Evolutionary conservation across 37 sponge, comb jelly and placozoan species (phyloP).

Genomic region (Tethya wilhelma): DNA sequence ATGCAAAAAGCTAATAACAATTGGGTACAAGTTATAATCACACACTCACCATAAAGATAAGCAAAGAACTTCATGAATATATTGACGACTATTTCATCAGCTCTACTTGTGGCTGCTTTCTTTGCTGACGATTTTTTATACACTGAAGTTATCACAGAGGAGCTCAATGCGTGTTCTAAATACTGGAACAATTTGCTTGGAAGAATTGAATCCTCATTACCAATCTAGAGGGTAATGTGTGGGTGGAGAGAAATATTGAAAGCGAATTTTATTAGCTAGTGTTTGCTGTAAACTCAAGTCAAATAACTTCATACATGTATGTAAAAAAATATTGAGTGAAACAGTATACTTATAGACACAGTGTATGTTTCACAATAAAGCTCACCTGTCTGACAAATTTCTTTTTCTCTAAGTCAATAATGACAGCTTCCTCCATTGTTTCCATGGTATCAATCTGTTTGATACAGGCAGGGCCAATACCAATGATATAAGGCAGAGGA

Average conservation of each 20-base stretch:
- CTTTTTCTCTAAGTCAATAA: conserved; percentile 65
- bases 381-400: conserved; percentile 62
- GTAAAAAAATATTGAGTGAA: too few species aligned
- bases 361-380: too few species aligned
- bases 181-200: conserved; percentile 66
- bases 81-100: conserved; percentile 58
- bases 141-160: conserved; percentile 28
- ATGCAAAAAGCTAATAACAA: too few species aligned
- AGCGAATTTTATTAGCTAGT: background rate
- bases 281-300: too few species aligned
- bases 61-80: conserved; percentile 71
- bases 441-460: conserved; percentile 62
- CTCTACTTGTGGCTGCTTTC: conserved; percentile 1
- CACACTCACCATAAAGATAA: conserved; percentile 64
- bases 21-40: too few species aligned
- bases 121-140: conserved; percentile 23
- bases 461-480: conserved; percentile 56
- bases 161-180: conserved; percentile 37
- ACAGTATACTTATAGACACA: too few species aligned
- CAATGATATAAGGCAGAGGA: conserved; percentile 88
- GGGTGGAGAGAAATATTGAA: too few species aligned
- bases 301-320: too few species aligned
- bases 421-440: conserved; percentile 56
- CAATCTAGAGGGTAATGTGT: conserved; percentile 38
- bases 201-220: conserved; percentile 62